Percentiles rank a stretch among this genome's conserved stretches.
phyloP scores from a whole-genome alignment of 2,888 invertebrate genomes.

The Augiades crinisus region DNA sequence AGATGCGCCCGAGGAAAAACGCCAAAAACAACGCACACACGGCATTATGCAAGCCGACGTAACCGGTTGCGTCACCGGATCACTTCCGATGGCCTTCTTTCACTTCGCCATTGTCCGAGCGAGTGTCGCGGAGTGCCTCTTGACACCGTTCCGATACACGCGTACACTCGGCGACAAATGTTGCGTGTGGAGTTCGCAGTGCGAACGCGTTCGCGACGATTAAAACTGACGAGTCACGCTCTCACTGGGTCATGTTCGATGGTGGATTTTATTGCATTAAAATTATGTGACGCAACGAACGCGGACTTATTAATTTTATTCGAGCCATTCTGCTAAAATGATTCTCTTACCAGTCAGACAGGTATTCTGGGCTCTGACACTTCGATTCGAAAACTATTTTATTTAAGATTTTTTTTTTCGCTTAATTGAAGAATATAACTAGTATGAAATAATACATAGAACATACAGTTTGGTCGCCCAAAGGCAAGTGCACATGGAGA shows the following conservation, averaged over 20 bases:
- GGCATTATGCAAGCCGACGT: slow-evolving; percentile 28
- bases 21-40: slow-evolving; percentile 8
- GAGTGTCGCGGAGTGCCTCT: slow-evolving; percentile 8
- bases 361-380: no score
- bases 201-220: not conserved
- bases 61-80: slow-evolving; percentile 37
- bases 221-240: slow-evolving; percentile 9
- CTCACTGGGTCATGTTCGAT: slow-evolving; percentile 5
- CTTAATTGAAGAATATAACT: no score
- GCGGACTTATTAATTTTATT: not conserved
- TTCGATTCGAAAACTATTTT: no score
- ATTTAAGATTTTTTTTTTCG: no score
- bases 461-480: no score
- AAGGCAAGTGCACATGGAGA: no score
- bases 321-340: not conserved
- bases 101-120: slow-evolving; percentile 14
- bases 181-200: slow-evolving; percentile 8
- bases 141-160: slow-evolving; percentile 7
- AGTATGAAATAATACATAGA: no score
- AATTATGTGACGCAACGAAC: not conserved
- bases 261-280: not conserved
- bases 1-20: slow-evolving; percentile 5
- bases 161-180: not conserved
- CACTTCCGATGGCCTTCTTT: slow-evolving; percentile 41
- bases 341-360: no score